These are phyloP conservation scores for Pteria penguin DNA, from an alignment of 2,888 invertebrate species.

Conservation along the genomic window DNA sequence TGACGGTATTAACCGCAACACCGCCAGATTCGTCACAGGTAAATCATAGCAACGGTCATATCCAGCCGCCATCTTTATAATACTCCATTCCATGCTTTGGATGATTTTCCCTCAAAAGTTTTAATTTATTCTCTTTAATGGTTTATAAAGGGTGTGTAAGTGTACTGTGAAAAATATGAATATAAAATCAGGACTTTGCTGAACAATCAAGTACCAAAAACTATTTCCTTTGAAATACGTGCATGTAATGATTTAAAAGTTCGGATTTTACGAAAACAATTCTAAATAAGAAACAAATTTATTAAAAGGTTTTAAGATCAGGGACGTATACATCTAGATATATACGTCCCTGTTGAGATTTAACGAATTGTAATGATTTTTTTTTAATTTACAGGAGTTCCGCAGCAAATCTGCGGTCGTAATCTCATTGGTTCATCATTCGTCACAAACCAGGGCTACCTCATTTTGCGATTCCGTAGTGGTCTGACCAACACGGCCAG, in stretches of 20 bases:
- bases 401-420: slow-evolving; percentile 35
- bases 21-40: slow-evolving; percentile 37
- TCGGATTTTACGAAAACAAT: neutral
- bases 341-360: neutral
- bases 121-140: too few relatives aligned
- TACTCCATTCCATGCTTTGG: too few relatives aligned
- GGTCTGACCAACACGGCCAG: slow-evolving; percentile 31
- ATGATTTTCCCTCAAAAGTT: slow-evolving; percentile 7
- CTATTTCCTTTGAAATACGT: neutral
- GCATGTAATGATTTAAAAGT: too few relatives aligned
- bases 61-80: too few relatives aligned
- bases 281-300: too few relatives aligned
- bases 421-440: slow-evolving; percentile 13
- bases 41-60: neutral
- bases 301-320: too few relatives aligned
- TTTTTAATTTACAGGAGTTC: slow-evolving; percentile 33
- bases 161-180: too few relatives aligned
- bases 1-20: slow-evolving; percentile 27
- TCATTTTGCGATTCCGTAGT: slow-evolving; percentile 31
- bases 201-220: too few relatives aligned
- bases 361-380: neutral
- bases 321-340: neutral
- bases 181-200: too few relatives aligned
- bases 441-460: slow-evolving; percentile 32
- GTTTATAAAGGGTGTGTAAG: too few relatives aligned